Evolutionary conservation across 2,888 invertebrate genomes (phyloP), one percentile per base, ranked within the genome.

Genomic region (Epistrophe eligans): DNA sequence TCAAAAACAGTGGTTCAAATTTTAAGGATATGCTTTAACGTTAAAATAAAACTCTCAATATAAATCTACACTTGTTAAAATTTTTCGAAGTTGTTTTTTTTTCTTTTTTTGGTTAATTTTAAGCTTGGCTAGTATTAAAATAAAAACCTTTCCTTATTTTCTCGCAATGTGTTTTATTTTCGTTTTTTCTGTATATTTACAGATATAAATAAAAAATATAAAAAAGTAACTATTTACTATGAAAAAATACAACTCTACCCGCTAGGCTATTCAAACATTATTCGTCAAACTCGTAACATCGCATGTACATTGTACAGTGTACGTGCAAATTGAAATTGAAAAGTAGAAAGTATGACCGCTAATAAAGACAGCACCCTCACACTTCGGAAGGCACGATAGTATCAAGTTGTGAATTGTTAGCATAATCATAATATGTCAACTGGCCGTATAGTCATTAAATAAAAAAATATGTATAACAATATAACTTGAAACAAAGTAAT

Each of bases 301-400:
- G 77, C 77, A 38, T 84, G 73, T 64, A 55, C 55, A 67, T 2
- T 50, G 35, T 50, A 66, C 55, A 67, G 5, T 50, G 35, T 50
- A 66, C 66, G 66, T 66, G 48, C 13, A 35, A 58, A 13, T 66
- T 45, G 11, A 72, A 80, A 85, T 64, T 67, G 72, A 85, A 80
- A 85, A 85, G 60, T 77, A 85, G 81, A 85, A 85, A 85, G 85
- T 85, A 77, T 70, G 73, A 50, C 32, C 58, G 58, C 32, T 32
- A 24, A 58, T 76, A 43, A 15, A 50, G 38, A 19, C 70, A 62
- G 52, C 67, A 19, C 67, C 76, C 55, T 77, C 71, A 77, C 50
- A 72, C 64, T 66, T 50, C 43, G 19, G 11, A n/a, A 35, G 17
- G 17, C 35, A 48, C 5, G 11, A 45, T 38, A 11, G 10, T 1